Conservation (phyloP, 2,113 vertebrate genomes). For the Tyto alba region DNA sequence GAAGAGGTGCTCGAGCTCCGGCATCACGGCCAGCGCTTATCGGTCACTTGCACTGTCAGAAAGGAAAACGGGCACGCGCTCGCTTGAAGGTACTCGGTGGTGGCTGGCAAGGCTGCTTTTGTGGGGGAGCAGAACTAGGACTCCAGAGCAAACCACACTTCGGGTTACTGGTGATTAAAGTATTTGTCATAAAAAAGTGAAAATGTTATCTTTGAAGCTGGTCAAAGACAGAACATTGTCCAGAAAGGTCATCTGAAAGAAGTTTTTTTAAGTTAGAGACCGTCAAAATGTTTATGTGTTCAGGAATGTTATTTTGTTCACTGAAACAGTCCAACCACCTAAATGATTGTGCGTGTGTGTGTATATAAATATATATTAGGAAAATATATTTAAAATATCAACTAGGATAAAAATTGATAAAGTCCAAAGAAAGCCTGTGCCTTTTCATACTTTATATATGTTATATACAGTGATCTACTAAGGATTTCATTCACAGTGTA, state of each 20-base stretch:
- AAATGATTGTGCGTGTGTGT: not conserved
- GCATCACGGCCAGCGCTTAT: fast-evolving
- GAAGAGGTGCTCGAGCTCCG: not conserved
- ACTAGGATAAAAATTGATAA: not conserved
- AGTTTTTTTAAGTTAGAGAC: not conserved
- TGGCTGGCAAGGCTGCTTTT: not conserved
- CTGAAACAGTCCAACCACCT: not conserved
- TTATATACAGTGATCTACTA: not conserved
- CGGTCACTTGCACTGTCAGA: not conserved
- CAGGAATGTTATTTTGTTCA: not conserved
- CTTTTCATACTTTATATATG: not conserved
- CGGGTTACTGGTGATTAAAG: not conserved
- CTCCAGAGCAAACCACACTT: not conserved
- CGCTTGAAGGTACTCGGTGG: not conserved
- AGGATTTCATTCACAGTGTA: not conserved
- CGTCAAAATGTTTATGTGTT: not conserved
- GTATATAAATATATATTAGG: not conserved
- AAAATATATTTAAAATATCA: not conserved
- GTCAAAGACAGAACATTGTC: not conserved
- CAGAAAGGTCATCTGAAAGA: not conserved
- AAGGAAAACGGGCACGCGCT: fast-evolving
- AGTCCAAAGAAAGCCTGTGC: not conserved
- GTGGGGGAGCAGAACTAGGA: not conserved
- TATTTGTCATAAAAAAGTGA: not conserved
- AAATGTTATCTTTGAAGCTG: not conserved